Evolutionary conservation across 1,140 invertebrate genomes (phyloP).

Genomic region (Tetragnatha versicolor): DNA sequence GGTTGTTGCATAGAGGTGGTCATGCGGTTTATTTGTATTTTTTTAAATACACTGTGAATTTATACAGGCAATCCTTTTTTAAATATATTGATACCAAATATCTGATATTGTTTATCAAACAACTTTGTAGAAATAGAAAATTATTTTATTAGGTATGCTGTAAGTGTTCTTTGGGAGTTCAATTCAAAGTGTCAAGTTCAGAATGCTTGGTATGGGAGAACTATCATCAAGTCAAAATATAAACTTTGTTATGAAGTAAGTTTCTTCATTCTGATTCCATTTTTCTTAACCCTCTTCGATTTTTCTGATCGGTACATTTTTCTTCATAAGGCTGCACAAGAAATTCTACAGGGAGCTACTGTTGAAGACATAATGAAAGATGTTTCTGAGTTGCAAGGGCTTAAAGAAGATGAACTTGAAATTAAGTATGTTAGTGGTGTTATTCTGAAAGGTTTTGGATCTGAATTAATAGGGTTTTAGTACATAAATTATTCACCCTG

Average conservation of each 20-base stretch:
- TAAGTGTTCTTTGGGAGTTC: constrained; percentile 66
- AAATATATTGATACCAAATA: too few relatives aligned
- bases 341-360: constrained; percentile 60
- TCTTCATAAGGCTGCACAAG: constrained; percentile 60
- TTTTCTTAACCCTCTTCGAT: background rate
- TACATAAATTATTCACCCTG: too few relatives aligned
- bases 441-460: too few relatives aligned
- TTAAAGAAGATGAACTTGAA: constrained; percentile 44
- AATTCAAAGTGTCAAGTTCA: constrained; percentile 61
- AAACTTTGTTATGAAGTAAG: constrained; percentile 64
- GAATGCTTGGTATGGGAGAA: constrained; percentile 64
- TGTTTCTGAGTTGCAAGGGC: constrained; percentile 61
- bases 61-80: too few relatives aligned
- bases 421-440: constrained; percentile 5
- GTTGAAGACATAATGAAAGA: constrained; percentile 59
- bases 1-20: too few relatives aligned
- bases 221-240: constrained; percentile 64
- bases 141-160: constrained; percentile 63
- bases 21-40: too few relatives aligned
- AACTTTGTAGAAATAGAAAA: background rate
- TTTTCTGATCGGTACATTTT: background rate
- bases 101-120: background rate
- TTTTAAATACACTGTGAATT: too few relatives aligned
- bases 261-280: background rate
- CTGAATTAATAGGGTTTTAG: too few relatives aligned